These are phyloP conservation scores for Mus caroli DNA, from an alignment of 2,797 vertebrate species.

Conservation along the genomic window DNA sequence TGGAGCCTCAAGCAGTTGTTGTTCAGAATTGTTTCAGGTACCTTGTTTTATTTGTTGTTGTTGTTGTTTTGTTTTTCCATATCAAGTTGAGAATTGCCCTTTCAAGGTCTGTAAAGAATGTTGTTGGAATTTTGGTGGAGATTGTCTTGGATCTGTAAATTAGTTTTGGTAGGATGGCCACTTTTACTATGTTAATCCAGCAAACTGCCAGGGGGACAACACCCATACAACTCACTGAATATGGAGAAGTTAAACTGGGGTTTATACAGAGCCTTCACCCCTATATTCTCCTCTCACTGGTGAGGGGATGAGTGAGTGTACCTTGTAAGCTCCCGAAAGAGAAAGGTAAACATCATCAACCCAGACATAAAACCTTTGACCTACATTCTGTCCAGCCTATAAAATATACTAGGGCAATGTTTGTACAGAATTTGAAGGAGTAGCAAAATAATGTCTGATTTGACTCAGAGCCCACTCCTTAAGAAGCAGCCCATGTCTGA, in stretches of 20 bases:
- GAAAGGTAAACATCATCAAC: neutral
- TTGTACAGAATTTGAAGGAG: neutral
- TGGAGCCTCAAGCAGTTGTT: neutral
- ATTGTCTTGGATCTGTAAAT: neutral
- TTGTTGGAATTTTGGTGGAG: neutral
- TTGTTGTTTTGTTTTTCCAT: neutral
- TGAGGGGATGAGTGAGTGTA: neutral
- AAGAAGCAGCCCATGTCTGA: neutral
- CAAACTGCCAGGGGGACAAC: neutral
- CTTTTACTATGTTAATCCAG: neutral
- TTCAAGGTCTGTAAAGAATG: neutral
- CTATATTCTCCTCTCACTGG: neutral
- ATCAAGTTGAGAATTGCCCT: neutral
- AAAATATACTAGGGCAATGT: neutral
- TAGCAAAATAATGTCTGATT: neutral
- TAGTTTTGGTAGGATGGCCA: neutral
- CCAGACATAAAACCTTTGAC: neutral
- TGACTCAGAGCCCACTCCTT: neutral
- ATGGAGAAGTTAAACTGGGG: neutral
- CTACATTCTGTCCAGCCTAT: neutral
- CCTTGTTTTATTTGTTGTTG: neutral
- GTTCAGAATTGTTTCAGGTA: neutral
- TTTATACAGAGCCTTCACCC: rapidly evolving
- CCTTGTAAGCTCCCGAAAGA: neutral
- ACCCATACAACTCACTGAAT: neutral